Base-by-base conservation (phyloP, 2,797 vertebrate genomes). In the Spinibarbus caldwelli region DNA sequence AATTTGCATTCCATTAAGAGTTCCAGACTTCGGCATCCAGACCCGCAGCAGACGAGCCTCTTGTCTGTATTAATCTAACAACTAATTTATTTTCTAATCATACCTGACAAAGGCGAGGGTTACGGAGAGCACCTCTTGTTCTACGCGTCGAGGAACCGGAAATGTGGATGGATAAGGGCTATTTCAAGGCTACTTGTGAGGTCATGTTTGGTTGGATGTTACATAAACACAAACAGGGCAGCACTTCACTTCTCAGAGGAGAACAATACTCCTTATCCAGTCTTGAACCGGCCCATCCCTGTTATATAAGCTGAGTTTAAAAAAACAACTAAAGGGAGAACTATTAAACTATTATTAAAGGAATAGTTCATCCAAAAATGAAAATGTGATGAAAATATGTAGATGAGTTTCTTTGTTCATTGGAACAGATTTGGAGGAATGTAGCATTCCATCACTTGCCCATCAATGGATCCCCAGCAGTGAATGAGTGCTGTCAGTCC, bases 1-100 rank as follows among this genome's bases (percentile, higher is more conserved):
- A 89, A 89, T 90, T 89, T 90, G 87, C 85, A 90, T 92, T 85
- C 80, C 86, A 90, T 92, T 88, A 92, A 87, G 72, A 76, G 86
- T 83, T 88, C 79, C 86, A 80, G 72, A 78, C 83, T 83, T 68
- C 62, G 6, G 67, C 62, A 29, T 85, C 72, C 76, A 31, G 85
- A 85, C 79, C 85, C 76, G 29, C 54, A 45, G 87, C 87, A 71
- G 83, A 89, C 49, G 21, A 70, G 73, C 57, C 82, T 87, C 79
- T 85, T 70, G 79, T 85, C 72, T 52, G 70, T 87, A 88, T 89
- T 88, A 89, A 88, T 90, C 80, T 78, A 71, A 85, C 88, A 83
- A 86, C 85, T 90, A 19, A 79, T 87, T 91, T 87, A 84, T 87
- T 87, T 85, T 87, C 86, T 90, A 90, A 91, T 90, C 89, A 89